A percentile compares a stretch with the other conserved stretches of the same genome.
phyloP scores from a whole-genome alignment of 2,888 invertebrate species.

The Nomada hirtipes region DNA sequence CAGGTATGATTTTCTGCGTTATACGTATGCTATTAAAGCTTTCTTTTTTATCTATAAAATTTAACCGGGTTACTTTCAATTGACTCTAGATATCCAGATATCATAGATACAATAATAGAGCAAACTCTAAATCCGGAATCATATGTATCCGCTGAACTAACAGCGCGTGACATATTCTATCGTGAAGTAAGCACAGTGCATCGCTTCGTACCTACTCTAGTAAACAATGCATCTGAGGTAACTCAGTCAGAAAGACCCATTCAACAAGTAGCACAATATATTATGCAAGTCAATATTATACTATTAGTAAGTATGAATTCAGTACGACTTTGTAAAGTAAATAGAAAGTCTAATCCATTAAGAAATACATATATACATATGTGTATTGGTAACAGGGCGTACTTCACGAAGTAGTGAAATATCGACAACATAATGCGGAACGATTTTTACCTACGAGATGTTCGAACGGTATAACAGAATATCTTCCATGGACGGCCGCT shows the following conservation, averaged over 20 bases:
- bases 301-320: slow-evolving; percentile 76
- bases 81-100: slow-evolving; percentile 74
- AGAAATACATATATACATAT: not conserved
- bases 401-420: slow-evolving; percentile 88
- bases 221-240: slow-evolving; percentile 87
- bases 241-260: slow-evolving; percentile 87
- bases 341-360: too few relatives aligned
- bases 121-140: slow-evolving; percentile 76
- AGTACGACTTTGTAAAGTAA: not conserved
- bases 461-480: slow-evolving; percentile 85
- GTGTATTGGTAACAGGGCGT: slow-evolving; percentile 84
- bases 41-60: not conserved
- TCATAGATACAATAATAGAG: slow-evolving; percentile 76
- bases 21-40: not conserved
- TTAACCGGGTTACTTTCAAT: not conserved
- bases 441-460: slow-evolving; percentile 84
- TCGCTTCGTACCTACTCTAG: slow-evolving; percentile 87
- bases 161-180: slow-evolving; percentile 91
- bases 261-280: slow-evolving; percentile 85
- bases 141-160: slow-evolving; percentile 84
- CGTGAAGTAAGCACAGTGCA: slow-evolving; percentile 89
- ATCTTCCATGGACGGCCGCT: slow-evolving; percentile 91
- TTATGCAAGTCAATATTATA: slow-evolving; percentile 80
- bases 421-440: slow-evolving; percentile 87
- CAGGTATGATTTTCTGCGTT: slow-evolving; percentile 82